Conservation (phyloP, 2,888 invertebrate genomes). For the Tachina lurida region DNA sequence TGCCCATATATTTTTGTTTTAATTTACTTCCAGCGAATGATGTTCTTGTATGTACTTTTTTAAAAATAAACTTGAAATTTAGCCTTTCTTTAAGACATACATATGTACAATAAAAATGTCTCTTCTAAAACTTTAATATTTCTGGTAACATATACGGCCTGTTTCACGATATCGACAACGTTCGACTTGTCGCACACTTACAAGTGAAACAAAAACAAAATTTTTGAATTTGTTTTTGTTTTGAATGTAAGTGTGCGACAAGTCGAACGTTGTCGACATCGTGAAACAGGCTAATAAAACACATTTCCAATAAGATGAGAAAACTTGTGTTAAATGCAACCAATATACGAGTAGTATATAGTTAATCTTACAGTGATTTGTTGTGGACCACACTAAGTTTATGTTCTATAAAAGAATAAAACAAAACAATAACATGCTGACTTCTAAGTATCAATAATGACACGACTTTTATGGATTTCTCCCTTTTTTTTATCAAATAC, state of each 20-base stretch:
- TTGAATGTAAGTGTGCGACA: no score
- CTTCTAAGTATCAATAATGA: conserved; percentile 66
- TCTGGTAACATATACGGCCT: conserved; percentile 42
- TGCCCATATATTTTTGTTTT: no score
- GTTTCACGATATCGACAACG: no score
- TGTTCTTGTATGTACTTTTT: no score
- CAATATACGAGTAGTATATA: not conserved
- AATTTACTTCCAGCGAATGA: no score
- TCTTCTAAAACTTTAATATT: not conserved
- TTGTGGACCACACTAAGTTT: conserved; percentile 53
- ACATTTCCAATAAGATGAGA: conserved; percentile 3
- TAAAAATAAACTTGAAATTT: not conserved
- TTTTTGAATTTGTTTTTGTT: no score
- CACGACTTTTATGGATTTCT: conserved; percentile 40
- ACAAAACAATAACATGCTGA: conserved; percentile 69
- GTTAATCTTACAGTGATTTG: conserved; percentile 4
- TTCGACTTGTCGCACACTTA: no score
- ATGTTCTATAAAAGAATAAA: conserved; percentile 27
- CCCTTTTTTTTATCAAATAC: not conserved
- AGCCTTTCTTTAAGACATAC: no score
- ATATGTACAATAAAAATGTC: not conserved
- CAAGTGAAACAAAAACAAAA: no score
- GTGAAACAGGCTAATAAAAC: no score
- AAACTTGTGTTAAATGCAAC: conserved; percentile 31
- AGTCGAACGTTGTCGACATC: no score